Conservation (phyloP, 2,888 invertebrate species). For the Ectemnius cavifrons region DNA sequence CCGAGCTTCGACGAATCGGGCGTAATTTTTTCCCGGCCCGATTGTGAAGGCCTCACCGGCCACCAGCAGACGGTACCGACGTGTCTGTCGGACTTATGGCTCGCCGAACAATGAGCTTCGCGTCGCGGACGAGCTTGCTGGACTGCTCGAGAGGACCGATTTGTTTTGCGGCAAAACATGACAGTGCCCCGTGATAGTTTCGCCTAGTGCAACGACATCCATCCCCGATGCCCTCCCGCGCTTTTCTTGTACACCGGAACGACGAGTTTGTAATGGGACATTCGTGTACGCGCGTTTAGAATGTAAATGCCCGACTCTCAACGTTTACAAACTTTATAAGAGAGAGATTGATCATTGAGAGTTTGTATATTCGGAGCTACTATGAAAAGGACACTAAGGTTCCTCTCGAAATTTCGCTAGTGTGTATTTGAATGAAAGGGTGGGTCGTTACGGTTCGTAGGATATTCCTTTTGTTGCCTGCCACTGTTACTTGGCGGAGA, state of each 20-base stretch:
- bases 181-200: constrained; percentile 17
- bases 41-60: constrained; percentile 31
- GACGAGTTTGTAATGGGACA: not conserved
- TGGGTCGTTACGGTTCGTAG: not conserved
- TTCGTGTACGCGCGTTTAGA: not conserved
- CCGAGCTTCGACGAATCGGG: constrained; percentile 30
- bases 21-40: constrained; percentile 31
- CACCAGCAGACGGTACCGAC: constrained; percentile 39
- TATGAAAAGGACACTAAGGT: not conserved
- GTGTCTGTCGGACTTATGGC: constrained; percentile 43
- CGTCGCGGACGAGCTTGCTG: constrained; percentile 4
- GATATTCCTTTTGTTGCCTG: no score
- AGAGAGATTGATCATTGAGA: not conserved
- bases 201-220: not conserved
- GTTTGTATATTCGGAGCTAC: not conserved
- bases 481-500: no score
- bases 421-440: not conserved
- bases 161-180: constrained; percentile 35
- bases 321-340: not conserved
- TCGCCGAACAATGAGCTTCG: constrained; percentile 39
- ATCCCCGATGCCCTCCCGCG: not conserved
- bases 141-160: constrained; percentile 27
- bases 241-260: not conserved
- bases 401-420: not conserved
- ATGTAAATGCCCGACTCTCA: not conserved